Base-by-base conservation (phyloP, 2,888 invertebrate genomes). In the Aspidapion aeneum region DNA sequence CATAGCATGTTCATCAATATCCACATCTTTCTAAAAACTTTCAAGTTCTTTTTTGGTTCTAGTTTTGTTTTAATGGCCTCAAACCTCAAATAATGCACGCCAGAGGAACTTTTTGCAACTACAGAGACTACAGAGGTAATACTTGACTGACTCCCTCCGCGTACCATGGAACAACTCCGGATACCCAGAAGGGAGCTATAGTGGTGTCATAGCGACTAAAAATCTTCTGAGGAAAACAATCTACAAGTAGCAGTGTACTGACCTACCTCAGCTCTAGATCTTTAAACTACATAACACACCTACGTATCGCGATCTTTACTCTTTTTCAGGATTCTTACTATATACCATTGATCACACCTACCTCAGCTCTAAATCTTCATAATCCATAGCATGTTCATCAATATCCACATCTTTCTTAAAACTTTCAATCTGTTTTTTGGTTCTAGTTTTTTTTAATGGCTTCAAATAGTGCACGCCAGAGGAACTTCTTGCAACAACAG, bases 351-450 rank as follows among this genome's bases (percentile, higher is more conserved):
- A n/a, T n/a, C n/a, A n/a, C n/a, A 62, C 58, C 66, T 73, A 78
- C 72, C 75, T 74, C 35, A 64, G 63, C 60, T 68, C 69, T 19
- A 78, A 65, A 54, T 75, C 74, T 1, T 71, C 66, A 17, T 78
- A 55, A 1, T 67, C 60, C 12, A 76, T 68, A 7, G 69, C 54
- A 56, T 77, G 77, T 49, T 74, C 75, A 58, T 75, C 74, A 19
- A 71, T 71, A 7, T 69, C 58, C n/a, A 75, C 66, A 60, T 77
- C 77, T 48, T 71, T 69, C 59, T 73, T 74, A 57, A 71, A 74
- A 7, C 64, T 64, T 48, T 73, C 71, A 9, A 75, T 49, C 50
- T 74, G 71, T 21, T 66, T 60, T 1, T 64, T 52, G 2, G 70
- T 72, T 51, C 69, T 55, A 12, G 63, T 51, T 35, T 70, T 70